phyloP scores from a whole-genome alignment of 1,140 invertebrate species.

The Pseudomyrmex concolor region DNA sequence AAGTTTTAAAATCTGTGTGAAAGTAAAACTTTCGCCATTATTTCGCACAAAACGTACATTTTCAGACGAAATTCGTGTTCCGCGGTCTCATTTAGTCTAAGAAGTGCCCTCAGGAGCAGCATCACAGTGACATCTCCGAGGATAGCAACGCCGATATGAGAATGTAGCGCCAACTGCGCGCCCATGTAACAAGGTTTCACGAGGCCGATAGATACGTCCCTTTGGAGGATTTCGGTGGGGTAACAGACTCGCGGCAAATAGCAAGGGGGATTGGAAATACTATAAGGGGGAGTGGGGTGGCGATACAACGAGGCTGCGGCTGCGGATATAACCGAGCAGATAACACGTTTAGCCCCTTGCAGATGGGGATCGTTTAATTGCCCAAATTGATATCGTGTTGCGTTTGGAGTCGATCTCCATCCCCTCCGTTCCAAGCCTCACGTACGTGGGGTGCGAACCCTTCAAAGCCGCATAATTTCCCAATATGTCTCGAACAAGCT shows the following conservation, averaged over 20 bases:
- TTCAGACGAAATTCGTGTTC: slow-evolving; percentile 22
- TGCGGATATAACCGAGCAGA: slow-evolving; percentile 76
- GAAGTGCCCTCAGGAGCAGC: slow-evolving; percentile 25
- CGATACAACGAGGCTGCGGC: slow-evolving; percentile 30
- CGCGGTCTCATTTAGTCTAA: slow-evolving; percentile 58
- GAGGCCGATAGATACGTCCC: slow-evolving; percentile 70
- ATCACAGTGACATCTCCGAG: slow-evolving; percentile 27
- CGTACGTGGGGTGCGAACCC: neutral
- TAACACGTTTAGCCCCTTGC: slow-evolving; percentile 77
- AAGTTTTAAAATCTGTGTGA: neutral
- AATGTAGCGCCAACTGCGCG: slow-evolving; percentile 76
- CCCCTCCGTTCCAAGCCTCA: neutral
- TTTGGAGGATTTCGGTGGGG: slow-evolving; percentile 66
- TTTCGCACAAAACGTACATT: neutral
- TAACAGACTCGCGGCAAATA: slow-evolving; percentile 50
- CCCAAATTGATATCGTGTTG: slow-evolving; percentile 79
- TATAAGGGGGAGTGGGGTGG: slow-evolving; percentile 6
- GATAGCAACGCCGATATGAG: slow-evolving; percentile 75
- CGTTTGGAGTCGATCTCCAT: slow-evolving; percentile 29
- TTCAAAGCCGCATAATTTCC: slow-evolving; percentile 1
- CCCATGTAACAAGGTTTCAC: slow-evolving; percentile 77
- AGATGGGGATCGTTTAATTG: slow-evolving; percentile 81
- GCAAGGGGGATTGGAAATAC: slow-evolving; percentile 27
- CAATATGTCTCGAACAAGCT: neutral
- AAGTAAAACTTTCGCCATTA: neutral